Evolutionary conservation across 2,797 vertebrate species (phyloP), one percentile per base, ranked within the genome.

Genomic region (Clamator glandarius): DNA sequence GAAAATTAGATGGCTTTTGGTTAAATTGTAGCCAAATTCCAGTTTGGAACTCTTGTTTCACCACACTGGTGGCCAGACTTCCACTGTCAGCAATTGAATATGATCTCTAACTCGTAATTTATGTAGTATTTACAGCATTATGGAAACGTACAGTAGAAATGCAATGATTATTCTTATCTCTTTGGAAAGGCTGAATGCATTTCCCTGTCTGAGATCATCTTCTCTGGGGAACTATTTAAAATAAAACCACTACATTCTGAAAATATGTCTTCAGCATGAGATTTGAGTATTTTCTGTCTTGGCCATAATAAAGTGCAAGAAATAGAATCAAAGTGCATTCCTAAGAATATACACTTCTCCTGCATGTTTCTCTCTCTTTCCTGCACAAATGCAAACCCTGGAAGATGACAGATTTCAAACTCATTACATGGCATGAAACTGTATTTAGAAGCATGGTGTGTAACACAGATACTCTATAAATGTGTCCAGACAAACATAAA

Each of bases 401-500:
- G 78, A 78, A 91, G 66, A 46, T 76, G 66, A 82, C 58, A 90
- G 64, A 96, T 96, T 95, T 95, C 75, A 93, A 95, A 94, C 19
- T 77, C 66, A 75, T 92, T 90, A 93, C 88, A 35, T 62, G 26
- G 52, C 75, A 84, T 79, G 66, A 87, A 96, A 74, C 26, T 10
- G 66, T 81, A 82, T 86, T 95, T 94, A 79, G 66, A 63, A 91
- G 73, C 87, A 73, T 36, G 54, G 61, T 84, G 51, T 72, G 50
- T 67, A 95, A 78, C 39, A 89, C 48, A 92, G 36, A 54, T 84
- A 89, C 54, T 84, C 66, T 58, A 85, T 80, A 84, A 67, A 80
- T 50, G 55, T 58, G 39, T 89, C 79, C 91, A 95, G 90, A 91
- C 70, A 94, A 95, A 95, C 51, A 90, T 35, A 78, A 96, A 97